Conservation (phyloP, 2,113 vertebrate genomes). For the Takifugu bimaculatus region DNA sequence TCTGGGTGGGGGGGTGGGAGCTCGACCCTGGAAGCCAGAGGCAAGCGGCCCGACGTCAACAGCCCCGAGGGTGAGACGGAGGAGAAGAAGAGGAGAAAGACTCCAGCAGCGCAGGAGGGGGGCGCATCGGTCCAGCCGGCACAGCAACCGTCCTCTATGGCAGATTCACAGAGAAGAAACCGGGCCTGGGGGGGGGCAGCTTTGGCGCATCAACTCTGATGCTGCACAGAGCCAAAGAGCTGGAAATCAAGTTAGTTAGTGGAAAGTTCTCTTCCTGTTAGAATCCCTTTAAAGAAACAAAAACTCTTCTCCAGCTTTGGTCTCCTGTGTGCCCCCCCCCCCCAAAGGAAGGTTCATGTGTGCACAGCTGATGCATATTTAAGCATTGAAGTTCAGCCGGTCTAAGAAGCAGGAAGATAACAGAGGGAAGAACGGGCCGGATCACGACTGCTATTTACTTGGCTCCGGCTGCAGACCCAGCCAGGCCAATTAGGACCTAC, state of each 20-base stretch:
- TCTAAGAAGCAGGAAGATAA: no score
- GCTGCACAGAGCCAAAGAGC: slow-evolving; percentile 26
- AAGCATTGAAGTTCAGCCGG: slow-evolving; percentile 1
- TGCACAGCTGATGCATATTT: slow-evolving; percentile 9
- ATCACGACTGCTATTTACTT: slow-evolving; percentile 3
- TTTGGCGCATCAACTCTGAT: slow-evolving; percentile 39
- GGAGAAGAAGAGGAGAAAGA: slow-evolving; percentile 33
- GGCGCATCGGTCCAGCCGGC: no score
- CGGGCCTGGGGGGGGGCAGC: slow-evolving; percentile 15
- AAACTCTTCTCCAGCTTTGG: slow-evolving; percentile 4
- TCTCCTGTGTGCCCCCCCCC: slow-evolving; percentile 28
- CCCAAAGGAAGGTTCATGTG: slow-evolving; percentile 7
- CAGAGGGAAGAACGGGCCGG: no score
- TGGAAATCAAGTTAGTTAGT: slow-evolving; percentile 34
- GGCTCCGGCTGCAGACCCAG: slow-evolving; percentile 7
- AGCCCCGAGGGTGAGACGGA: no score
- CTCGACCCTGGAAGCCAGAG: neutral
- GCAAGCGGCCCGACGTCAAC: no score
- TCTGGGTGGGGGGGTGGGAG: neutral
- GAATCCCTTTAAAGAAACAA: neutral
- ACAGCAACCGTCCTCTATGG: slow-evolving; percentile 24
- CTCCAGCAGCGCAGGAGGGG: no score
- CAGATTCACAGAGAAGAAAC: slow-evolving; percentile 11
- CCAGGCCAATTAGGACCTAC: slow-evolving; percentile 20
- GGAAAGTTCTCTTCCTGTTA: slow-evolving; percentile 25